Conservation (phyloP, 1,140 invertebrate genomes). For the Macrostomum lignano region DNA sequence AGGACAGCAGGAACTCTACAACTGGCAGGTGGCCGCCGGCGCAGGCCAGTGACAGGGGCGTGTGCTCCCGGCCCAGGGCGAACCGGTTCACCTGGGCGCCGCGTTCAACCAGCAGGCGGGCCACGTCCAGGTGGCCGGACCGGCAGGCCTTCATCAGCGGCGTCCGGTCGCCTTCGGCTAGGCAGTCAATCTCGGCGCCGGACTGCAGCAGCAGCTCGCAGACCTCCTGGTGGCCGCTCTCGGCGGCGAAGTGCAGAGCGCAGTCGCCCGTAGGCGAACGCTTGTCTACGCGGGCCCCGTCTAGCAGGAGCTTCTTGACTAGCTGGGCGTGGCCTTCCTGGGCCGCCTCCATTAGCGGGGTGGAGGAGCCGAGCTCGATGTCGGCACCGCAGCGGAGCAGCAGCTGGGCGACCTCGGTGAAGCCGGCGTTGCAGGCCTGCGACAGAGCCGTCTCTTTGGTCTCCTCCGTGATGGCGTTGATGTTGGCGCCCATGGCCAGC, state of each 20-base stretch:
- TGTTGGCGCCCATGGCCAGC: constrained; percentile 66
- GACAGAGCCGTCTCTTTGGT: constrained; percentile 44
- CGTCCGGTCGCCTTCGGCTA: constrained; percentile 28
- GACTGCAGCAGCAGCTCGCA: constrained; percentile 14
- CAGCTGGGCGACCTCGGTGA: constrained; percentile 26
- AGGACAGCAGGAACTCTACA: constrained; percentile 57
- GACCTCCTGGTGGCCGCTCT: constrained; percentile 29
- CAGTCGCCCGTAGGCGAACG: constrained; percentile 47
- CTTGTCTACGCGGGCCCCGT: constrained; percentile 55
- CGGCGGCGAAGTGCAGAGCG: constrained; percentile 29
- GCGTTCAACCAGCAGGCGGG: constrained; percentile 22
- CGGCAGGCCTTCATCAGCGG: constrained; percentile 31
- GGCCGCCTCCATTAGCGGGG: constrained; percentile 84
- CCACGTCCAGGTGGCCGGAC: constrained; percentile 28
- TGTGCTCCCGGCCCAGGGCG: constrained; percentile 28
- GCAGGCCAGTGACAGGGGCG: constrained; percentile 29
- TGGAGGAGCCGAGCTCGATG: constrained; percentile 41
- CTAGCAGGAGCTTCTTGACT: constrained; percentile 33
- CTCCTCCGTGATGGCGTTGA: constrained; percentile 84
- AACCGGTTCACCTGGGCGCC: constrained; percentile 27
- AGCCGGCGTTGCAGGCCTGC: constrained; percentile 29
- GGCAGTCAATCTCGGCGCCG: neutral
- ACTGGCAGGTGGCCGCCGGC: constrained; percentile 69
- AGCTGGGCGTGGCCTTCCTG: constrained; percentile 83
- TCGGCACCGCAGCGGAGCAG: constrained; percentile 9